These are phyloP conservation scores for honey bee (Apis mellifera) DNA, from an alignment of 1,140 invertebrate genomes.

Conservation along the genomic window DNA sequence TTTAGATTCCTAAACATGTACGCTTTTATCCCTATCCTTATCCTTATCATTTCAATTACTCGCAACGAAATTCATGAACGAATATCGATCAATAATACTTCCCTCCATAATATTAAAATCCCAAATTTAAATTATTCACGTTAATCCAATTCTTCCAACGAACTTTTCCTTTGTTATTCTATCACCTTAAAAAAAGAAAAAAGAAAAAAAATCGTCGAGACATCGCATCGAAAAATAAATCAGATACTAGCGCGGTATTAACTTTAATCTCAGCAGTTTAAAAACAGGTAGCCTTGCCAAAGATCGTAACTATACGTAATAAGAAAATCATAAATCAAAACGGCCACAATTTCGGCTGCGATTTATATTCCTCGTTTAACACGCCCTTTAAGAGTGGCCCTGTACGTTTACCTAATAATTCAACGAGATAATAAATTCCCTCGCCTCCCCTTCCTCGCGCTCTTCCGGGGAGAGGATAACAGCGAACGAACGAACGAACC, in stretches of 20 bases:
- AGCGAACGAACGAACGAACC: background rate
- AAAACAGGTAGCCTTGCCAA: background rate
- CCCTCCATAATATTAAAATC: too few relatives aligned
- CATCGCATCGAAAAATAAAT: background rate
- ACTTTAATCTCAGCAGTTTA: background rate
- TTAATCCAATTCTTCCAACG: background rate
- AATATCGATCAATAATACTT: too few relatives aligned
- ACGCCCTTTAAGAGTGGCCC: slow-evolving; percentile 2
- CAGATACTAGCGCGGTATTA: background rate
- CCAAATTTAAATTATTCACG: too few relatives aligned
- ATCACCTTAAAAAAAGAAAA: background rate
- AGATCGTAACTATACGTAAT: background rate
- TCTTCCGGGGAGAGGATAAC: background rate
- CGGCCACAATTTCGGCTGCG: background rate
- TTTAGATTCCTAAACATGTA: background rate
- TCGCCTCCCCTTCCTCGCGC: background rate
- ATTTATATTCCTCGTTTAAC: slow-evolving; percentile 20
- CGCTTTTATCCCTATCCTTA: background rate
- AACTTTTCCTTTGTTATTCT: background rate
- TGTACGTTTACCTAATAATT: slow-evolving; percentile 16
- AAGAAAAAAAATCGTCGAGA: background rate
- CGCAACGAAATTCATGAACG: too few relatives aligned
- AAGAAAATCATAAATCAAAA: slow-evolving; percentile 14
- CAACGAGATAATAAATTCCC: slow-evolving; percentile 14
- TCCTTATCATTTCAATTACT: background rate